Conservation (phyloP, 1,140 invertebrate genomes). For the Oreohelix idahoensis region DNA sequence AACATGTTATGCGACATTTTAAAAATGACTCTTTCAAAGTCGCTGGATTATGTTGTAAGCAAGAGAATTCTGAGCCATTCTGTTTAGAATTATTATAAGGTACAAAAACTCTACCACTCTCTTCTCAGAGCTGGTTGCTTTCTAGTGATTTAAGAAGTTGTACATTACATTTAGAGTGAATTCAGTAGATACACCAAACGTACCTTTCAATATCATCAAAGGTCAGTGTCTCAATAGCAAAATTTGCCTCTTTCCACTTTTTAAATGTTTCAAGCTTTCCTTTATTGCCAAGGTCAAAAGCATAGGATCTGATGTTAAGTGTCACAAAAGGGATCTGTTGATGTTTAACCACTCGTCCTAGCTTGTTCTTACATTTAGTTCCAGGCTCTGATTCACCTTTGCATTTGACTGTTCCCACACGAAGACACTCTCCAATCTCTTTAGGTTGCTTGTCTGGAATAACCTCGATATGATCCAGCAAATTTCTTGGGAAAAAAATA, state of each 20-base stretch:
- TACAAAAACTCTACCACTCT: no score
- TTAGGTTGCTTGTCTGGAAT: neutral
- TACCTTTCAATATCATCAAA: neutral
- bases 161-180: no score
- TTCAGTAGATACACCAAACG: neutral
- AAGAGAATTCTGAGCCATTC: no score
- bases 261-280: neutral
- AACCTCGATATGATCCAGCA: constrained; percentile 5
- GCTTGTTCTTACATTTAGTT: neutral
- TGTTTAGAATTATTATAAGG: no score
- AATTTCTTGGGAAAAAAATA: neutral
- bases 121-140: no score
- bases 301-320: neutral
- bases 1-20: no score
- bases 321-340: neutral
- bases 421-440: neutral
- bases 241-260: neutral
- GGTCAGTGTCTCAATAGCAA: neutral
- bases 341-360: neutral
- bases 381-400: constrained; percentile 1
- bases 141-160: no score
- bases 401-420: neutral
- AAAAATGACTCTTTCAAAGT: no score
- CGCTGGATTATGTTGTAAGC: no score
- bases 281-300: neutral